Percentiles rank a stretch among this genome's conserved stretches.
Evolutionary conservation across 2,888 invertebrate genomes (phyloP).

Genomic region (Sesia bembeciformis): DNA sequence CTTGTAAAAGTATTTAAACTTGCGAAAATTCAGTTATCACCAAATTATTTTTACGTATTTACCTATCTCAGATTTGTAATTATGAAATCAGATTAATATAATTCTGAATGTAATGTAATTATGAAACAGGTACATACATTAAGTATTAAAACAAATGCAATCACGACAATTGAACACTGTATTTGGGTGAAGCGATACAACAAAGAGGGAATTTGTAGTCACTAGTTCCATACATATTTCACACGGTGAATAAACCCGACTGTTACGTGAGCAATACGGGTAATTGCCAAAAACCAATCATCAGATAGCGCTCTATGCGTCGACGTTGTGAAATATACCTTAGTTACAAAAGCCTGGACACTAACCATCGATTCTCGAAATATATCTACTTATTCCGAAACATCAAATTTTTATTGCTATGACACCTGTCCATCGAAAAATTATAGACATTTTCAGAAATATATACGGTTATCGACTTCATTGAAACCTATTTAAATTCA

Average conservation of each 20-base stretch:
- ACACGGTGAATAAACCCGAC: conserved; percentile 70
- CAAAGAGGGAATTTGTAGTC: conserved; percentile 53
- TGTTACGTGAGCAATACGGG: conserved; percentile 69
- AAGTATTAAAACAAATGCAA: not conserved
- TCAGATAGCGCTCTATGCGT: conserved; percentile 69
- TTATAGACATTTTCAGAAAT: conserved; percentile 7
- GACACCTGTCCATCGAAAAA: conserved; percentile 12
- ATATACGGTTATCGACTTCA: conserved; percentile 14
- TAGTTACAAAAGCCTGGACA: conserved; percentile 52
- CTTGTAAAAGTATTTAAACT: too few species aligned
- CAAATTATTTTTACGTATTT: too few species aligned
- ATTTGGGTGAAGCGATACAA: conserved; percentile 20
- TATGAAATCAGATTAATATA: too few species aligned
- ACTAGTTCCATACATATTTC: conserved; percentile 65
- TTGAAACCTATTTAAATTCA: conserved; percentile 27
- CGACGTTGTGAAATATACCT: conserved; percentile 66
- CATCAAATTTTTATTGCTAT: conserved; percentile 3
- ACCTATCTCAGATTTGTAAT: too few species aligned
- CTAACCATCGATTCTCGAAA: conserved; percentile 6
- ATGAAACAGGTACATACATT: not conserved
- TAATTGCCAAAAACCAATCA: conserved; percentile 76
- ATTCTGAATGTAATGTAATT: not conserved
- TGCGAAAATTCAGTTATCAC: too few species aligned
- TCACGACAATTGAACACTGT: not conserved
- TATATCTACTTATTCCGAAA: conserved; percentile 1